phyloP scores from a whole-genome alignment of 2,797 vertebrate genomes.

The Hoplostethus atlanticus region DNA sequence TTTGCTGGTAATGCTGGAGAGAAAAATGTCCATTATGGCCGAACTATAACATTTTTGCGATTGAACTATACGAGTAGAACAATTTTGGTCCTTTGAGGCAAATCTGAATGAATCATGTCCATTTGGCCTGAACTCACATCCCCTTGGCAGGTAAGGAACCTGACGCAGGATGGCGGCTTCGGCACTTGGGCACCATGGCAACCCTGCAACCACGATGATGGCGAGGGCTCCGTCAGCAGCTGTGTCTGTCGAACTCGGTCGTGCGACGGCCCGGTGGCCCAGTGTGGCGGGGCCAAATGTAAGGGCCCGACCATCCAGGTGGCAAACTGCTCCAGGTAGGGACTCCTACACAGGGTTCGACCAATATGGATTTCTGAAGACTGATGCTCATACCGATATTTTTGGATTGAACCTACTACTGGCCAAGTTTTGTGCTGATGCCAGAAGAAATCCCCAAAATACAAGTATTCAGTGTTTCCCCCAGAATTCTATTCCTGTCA shows the following conservation, averaged over 20 bases:
- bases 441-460: no score
- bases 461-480: no score
- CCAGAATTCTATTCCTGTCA: no score
- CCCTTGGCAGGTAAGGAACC: slow-evolving; percentile 87
- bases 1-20: background rate
- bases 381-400: no score
- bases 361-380: no score
- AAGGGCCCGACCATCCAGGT: slow-evolving; percentile 91
- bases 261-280: slow-evolving; percentile 89
- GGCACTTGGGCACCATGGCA: slow-evolving; percentile 90
- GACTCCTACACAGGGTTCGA: background rate
- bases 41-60: background rate
- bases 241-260: slow-evolving; percentile 90
- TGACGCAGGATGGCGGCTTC: slow-evolving; percentile 93
- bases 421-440: no score
- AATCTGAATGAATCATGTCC: background rate
- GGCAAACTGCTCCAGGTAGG: slow-evolving; percentile 93
- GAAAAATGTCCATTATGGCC: background rate
- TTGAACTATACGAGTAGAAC: background rate
- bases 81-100: background rate
- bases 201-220: slow-evolving; percentile 89
- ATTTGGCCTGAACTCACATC: background rate
- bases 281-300: slow-evolving; percentile 90
- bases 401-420: no score
- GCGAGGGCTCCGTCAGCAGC: slow-evolving; percentile 84